phyloP scores from a whole-genome alignment of 1,140 invertebrate genomes.

The Myzus persicae region DNA sequence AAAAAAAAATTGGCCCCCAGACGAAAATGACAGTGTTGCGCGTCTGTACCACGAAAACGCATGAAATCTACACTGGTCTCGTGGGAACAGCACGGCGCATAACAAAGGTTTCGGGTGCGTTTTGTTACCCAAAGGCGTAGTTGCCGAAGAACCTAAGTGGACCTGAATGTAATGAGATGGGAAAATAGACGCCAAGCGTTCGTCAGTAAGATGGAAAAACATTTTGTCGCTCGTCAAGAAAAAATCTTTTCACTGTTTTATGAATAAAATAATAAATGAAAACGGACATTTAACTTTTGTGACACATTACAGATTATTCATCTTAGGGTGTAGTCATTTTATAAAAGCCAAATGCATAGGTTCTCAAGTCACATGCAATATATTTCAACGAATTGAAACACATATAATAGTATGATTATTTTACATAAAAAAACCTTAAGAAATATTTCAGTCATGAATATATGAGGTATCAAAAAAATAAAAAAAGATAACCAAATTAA shows the following conservation, averaged over 20 bases:
- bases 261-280: not conserved
- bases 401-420: not conserved
- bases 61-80: not conserved
- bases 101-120: not conserved
- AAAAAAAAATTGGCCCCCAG: slow-evolving; percentile 21
- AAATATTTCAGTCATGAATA: too few relatives aligned
- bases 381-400: not conserved
- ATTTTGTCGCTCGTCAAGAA: not conserved
- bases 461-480: too few relatives aligned
- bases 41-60: not conserved
- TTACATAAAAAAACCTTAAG: not conserved
- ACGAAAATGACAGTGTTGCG: not conserved
- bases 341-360: not conserved
- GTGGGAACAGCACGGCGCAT: not conserved
- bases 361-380: not conserved
- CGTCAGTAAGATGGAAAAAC: not conserved
- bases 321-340: not conserved
- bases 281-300: not conserved
- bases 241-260: not conserved
- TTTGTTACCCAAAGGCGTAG: not conserved
- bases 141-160: not conserved
- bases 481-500: too few relatives aligned
- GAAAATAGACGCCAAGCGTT: not conserved
- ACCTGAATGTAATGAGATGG: slow-evolving; percentile 16
- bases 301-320: not conserved